These are phyloP conservation scores for Camponotus vicinus DNA, from an alignment of 1,140 invertebrate species.

Conservation along the genomic window DNA sequence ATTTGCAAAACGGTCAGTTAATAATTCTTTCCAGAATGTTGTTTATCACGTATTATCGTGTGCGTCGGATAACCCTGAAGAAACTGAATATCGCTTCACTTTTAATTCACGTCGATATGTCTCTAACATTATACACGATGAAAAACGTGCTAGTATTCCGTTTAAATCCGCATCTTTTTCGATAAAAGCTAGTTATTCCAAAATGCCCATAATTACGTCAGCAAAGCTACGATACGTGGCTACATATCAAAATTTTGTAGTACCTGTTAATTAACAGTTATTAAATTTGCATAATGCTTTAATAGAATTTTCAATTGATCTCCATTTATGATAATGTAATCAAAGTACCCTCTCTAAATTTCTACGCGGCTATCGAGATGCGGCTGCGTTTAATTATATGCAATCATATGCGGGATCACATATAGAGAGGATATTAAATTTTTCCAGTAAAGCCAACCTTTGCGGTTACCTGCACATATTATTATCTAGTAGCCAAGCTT, in stretches of 20 bases:
- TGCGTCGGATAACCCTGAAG: constrained; percentile 30
- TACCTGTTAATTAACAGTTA: constrained; percentile 55
- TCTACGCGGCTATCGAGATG: constrained; percentile 16
- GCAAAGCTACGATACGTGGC: neutral
- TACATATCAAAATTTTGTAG: neutral
- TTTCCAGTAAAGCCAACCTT: constrained; percentile 27
- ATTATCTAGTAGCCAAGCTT: neutral
- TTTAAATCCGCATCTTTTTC: neutral
- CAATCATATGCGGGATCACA: constrained; percentile 21
- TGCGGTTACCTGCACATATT: too few species aligned
- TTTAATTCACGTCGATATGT: constrained; percentile 17
- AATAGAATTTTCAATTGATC: constrained; percentile 61
- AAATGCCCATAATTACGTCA: constrained; percentile 19
- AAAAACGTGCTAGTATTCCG: neutral
- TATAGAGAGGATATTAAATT: constrained; percentile 21
- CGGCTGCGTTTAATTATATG: constrained; percentile 31
- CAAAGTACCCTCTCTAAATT: constrained; percentile 45
- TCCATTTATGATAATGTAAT: constrained; percentile 55
- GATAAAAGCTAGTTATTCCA: neutral
- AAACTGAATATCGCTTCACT: constrained; percentile 20
- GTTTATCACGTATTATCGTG: constrained; percentile 43
- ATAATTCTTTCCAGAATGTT: neutral
- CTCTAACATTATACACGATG: neutral
- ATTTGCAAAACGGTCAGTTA: neutral
- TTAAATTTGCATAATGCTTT: constrained; percentile 57